Evolutionary conservation across 2,113 vertebrate species (phyloP).

Genomic region (Meriones unguiculatus): DNA sequence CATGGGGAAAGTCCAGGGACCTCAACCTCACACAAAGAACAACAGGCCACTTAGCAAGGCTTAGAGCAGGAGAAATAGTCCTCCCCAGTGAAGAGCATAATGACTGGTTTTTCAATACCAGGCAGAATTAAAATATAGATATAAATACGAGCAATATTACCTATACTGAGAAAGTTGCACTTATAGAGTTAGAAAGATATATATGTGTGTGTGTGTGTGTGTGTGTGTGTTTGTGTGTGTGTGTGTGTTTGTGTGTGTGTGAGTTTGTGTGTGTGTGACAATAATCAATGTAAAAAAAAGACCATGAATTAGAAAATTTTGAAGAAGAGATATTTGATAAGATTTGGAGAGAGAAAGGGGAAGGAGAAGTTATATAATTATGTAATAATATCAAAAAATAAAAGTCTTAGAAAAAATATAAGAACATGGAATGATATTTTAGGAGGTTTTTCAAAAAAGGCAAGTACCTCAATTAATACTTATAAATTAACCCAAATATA

Average conservation of each 20-base stretch:
- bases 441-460: neutral
- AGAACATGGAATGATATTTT: constrained; percentile 77
- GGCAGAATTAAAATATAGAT: neutral
- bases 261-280: too few relatives aligned
- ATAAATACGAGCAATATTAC: neutral
- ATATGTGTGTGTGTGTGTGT: too few relatives aligned
- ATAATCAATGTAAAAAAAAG: neutral
- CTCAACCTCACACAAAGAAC: neutral
- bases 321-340: neutral
- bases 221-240: too few relatives aligned
- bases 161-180: neutral
- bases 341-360: neutral
- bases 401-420: constrained; percentile 55
- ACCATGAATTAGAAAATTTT: neutral
- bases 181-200: neutral
- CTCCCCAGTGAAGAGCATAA: neutral
- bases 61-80: neutral
- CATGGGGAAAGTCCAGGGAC: neutral
- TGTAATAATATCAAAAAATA: neutral
- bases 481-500: constrained; percentile 63
- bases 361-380: constrained; percentile 44
- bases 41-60: neutral
- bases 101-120: neutral
- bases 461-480: constrained; percentile 43
- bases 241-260: too few relatives aligned